Evolutionary conservation across 2,113 vertebrate species (phyloP).

Genomic region (Heloderma charlesbogerti): DNA sequence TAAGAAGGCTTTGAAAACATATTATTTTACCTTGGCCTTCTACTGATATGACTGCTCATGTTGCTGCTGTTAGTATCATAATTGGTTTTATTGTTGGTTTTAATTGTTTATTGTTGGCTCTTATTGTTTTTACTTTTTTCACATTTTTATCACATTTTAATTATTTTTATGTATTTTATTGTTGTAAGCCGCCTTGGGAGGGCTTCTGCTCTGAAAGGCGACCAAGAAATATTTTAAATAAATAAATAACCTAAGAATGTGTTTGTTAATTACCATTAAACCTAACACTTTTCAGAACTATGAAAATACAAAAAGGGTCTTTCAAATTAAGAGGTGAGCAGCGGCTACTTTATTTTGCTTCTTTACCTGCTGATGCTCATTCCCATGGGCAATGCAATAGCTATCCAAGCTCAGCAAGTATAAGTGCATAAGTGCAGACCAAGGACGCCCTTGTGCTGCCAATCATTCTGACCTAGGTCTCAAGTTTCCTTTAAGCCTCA

Average conservation of each 20-base stretch:
- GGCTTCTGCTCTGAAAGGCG: no score
- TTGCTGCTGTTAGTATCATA: no score
- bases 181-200: no score
- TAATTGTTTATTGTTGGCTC: no score
- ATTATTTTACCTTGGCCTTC: no score
- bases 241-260: constrained; percentile 24
- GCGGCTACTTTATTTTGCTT: background rate
- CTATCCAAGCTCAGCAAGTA: background rate
- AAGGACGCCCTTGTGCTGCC: background rate
- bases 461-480: background rate
- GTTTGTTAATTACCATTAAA: constrained; percentile 34
- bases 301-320: background rate
- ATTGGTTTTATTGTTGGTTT: no score
- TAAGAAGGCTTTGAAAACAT: no score
- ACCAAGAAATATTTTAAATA: no score
- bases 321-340: background rate
- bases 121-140: no score
- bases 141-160: no score
- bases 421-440: background rate
- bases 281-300: constrained; percentile 38
- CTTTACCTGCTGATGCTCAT: background rate
- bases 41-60: no score
- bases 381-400: background rate
- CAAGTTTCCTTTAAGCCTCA: background rate
- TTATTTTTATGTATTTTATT: no score